Base-by-base conservation (phyloP, 2,797 vertebrate genomes). In the Aphelocoma californica region DNA sequence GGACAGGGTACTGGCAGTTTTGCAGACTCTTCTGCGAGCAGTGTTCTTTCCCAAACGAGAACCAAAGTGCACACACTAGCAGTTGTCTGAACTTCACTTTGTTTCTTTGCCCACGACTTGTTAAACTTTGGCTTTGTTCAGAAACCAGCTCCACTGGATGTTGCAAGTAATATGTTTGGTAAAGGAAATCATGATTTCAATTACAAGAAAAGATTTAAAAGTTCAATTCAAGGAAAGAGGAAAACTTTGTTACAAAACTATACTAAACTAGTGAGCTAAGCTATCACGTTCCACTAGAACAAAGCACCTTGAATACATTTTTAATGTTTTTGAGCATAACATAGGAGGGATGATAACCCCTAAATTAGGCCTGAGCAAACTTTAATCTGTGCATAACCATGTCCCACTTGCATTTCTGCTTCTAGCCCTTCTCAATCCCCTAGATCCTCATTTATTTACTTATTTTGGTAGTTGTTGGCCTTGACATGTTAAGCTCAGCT, bases 61-160 rank as follows among this genome's bases (percentile, higher is more conserved):
- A 92, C 34, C 51, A 79, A 95, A 96, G 81, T 65, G 64, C 92
- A 54, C 21, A 47, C 38, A 5, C 47, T 82, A 79, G 53, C 71
- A 92, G 74, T 36, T 62, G 40, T 31, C 64, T 54, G 54, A 89
- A 90, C 40, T 80, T 86, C 40, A 25, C 58, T 87, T 81, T 85
- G 60, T 44, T 90, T 75, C 79, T 82, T 51, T 87, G 75, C 87
- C 82, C 48, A 40, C 36, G 73, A 62, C 53, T 85, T 88, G 60
- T 74, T 94, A 92, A 94, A 95, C 85, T 92, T 94, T 83, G 81
- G 45, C 85, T 93, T 89, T 91, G 81, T 62, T 88, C 84, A 80
- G 67, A 89, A 89, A 85, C 42, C 58, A 84, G 58, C 56, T 80
- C 40, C 32, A 51, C 20, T 60, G 28, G 44, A 85, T 77, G 69